phyloP scores from a whole-genome alignment of 2,797 vertebrate species.

The Philypnodon macrostomus region DNA sequence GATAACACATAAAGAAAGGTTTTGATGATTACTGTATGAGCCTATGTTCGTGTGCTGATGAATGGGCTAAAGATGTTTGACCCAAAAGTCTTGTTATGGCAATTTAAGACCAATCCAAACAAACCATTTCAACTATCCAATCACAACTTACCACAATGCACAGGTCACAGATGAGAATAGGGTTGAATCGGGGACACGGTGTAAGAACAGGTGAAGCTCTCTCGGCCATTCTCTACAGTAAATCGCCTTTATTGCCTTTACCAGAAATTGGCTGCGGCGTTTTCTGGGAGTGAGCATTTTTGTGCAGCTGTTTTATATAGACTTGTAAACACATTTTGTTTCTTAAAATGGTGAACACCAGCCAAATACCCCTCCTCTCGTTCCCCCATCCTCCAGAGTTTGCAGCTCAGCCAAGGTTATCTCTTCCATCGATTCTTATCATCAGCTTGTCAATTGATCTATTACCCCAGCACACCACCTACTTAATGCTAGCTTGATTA shows the following conservation, averaged over 20 bases:
- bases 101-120: neutral
- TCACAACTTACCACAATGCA: no score
- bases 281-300: slow-evolving; percentile 10
- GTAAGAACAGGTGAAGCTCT: neutral
- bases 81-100: no score
- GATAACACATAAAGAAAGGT: no score
- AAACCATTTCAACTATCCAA: neutral
- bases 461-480: slow-evolving; percentile 73
- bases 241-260: slow-evolving; percentile 8
- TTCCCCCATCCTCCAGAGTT: slow-evolving; percentile 52
- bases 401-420: slow-evolving; percentile 75
- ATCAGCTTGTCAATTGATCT: slow-evolving; percentile 80
- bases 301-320: slow-evolving; percentile 25
- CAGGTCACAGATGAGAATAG: neutral
- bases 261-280: slow-evolving; percentile 13
- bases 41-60: no score
- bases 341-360: slow-evolving; percentile 31
- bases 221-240: slow-evolving; percentile 1
- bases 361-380: slow-evolving; percentile 7
- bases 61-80: no score
- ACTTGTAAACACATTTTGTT: slow-evolving; percentile 33
- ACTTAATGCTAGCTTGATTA: slow-evolving; percentile 76
- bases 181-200: slow-evolving; percentile 6
- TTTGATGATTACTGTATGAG: no score
- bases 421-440: slow-evolving; percentile 77